These are phyloP conservation scores for Notothenia rossii DNA, from an alignment of 2,113 vertebrate species.

Conservation along the genomic window DNA sequence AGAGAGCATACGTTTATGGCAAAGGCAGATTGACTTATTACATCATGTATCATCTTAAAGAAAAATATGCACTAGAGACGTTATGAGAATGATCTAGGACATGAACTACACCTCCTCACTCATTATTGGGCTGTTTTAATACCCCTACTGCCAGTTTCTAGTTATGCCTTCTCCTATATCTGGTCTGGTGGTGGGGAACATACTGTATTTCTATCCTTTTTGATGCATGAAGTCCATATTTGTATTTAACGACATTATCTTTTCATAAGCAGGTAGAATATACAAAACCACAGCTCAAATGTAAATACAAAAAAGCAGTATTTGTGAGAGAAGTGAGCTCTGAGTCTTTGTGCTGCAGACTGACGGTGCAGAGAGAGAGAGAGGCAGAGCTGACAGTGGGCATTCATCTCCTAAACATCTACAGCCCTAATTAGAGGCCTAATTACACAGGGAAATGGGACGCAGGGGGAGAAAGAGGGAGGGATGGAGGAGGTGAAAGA, in stretches of 20 bases:
- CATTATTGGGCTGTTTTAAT: slow-evolving; percentile 27
- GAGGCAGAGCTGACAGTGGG: slow-evolving; percentile 43
- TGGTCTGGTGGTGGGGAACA: not conserved
- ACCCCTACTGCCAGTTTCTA: slow-evolving; percentile 8
- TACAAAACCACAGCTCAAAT: slow-evolving; percentile 6
- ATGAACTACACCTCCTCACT: not conserved
- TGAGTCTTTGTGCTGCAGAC: slow-evolving; percentile 44
- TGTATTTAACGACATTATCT: slow-evolving; percentile 21
- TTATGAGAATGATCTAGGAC: not conserved
- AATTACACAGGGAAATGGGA: slow-evolving; percentile 77
- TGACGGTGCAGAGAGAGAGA: slow-evolving; percentile 5
- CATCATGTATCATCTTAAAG: not conserved
- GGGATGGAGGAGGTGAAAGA: slow-evolving; percentile 43
- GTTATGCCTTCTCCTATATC: slow-evolving; percentile 11
- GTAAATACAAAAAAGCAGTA: slow-evolving; percentile 25
- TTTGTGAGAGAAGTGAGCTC: slow-evolving; percentile 18
- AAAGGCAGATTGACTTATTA: not conserved
- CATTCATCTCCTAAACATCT: slow-evolving; percentile 67
- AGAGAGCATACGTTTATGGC: not conserved
- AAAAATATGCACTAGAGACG: not conserved
- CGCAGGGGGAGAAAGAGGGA: slow-evolving; percentile 61
- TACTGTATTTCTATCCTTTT: slow-evolving; percentile 3
- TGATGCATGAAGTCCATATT: not conserved
- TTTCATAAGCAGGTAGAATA: slow-evolving; percentile 16
- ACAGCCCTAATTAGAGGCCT: slow-evolving; percentile 77